A percentile compares a stretch with the other conserved stretches of the same genome.
These are phyloP conservation scores for Nephotettix cincticeps DNA, from an alignment of 1,140 invertebrate species.

Conservation along the genomic window DNA sequence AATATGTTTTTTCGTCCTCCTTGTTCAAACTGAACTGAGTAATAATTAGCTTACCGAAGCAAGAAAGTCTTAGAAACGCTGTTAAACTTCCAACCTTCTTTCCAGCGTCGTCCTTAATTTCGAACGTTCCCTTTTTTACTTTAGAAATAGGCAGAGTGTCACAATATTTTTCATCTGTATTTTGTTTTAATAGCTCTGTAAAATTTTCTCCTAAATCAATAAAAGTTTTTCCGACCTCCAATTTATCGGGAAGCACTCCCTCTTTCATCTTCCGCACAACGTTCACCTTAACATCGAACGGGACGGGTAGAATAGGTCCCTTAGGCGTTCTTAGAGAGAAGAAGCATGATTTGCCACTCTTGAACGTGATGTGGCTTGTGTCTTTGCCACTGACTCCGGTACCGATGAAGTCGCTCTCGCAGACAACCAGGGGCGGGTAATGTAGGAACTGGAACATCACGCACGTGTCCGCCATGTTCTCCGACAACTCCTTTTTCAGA, in stretches of 20 bases:
- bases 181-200: constrained; percentile 42
- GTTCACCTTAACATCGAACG: constrained; percentile 46
- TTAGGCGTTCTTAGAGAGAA: constrained; percentile 46
- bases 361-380: constrained; percentile 43
- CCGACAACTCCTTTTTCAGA: constrained; percentile 26
- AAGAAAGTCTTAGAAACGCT: constrained; percentile 59
- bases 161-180: constrained; percentile 32
- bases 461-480: constrained; percentile 25
- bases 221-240: constrained; percentile 46
- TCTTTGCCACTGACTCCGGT: constrained; percentile 39
- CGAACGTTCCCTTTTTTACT: constrained; percentile 58
- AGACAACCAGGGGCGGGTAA: constrained; percentile 46
- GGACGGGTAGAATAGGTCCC: constrained; percentile 41
- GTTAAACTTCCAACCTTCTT: constrained; percentile 53
- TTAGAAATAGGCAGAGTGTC: constrained; percentile 42
- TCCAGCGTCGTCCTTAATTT: constrained; percentile 49
- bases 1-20: constrained; percentile 45
- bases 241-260: constrained; percentile 27
- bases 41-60: constrained; percentile 63
- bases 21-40: constrained; percentile 58
- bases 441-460: constrained; percentile 44
- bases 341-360: constrained; percentile 51
- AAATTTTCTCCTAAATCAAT: constrained; percentile 45
- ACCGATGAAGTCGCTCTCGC: constrained; percentile 42
- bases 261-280: constrained; percentile 36